Evolutionary conservation across 2,888 invertebrate species (phyloP).

Genomic region (Agrotis segetum): DNA sequence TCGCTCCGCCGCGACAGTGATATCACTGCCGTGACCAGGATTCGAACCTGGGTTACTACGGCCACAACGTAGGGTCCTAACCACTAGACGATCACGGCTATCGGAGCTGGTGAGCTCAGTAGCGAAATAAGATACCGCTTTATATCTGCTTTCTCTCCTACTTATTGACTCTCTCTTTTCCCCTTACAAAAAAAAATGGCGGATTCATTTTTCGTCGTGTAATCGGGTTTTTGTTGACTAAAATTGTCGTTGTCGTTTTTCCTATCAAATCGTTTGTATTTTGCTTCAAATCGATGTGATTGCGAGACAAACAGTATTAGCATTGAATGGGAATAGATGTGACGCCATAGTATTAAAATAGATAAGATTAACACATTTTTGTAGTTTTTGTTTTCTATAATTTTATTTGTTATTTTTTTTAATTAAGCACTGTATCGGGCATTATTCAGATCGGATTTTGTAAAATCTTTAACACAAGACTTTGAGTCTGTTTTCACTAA

Average conservation of each 20-base stretch:
- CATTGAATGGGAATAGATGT: constrained; percentile 29
- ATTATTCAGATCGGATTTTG: too few species aligned
- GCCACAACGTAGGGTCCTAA: constrained; percentile 94
- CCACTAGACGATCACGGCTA: constrained; percentile 94
- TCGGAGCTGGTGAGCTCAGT: constrained; percentile 70
- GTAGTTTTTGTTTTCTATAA: not conserved
- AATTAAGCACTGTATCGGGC: too few species aligned
- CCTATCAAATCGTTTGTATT: constrained; percentile 32
- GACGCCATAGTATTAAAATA: constrained; percentile 25
- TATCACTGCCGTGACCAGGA: constrained; percentile 88
- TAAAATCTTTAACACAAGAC: too few species aligned
- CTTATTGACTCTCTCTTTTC: constrained; percentile 20
- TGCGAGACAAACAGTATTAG: constrained; percentile 17
- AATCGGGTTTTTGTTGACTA: constrained; percentile 33
- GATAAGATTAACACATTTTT: not conserved
- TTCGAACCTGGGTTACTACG: constrained; percentile 95
- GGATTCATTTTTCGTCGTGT: not conserved
- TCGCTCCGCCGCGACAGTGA: constrained; percentile 60
- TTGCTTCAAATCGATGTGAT: constrained; percentile 12
- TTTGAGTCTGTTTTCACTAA: too few species aligned
- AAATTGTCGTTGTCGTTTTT: constrained; percentile 35
- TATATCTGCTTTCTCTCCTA: constrained; percentile 18
- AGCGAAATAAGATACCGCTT: constrained; percentile 31
- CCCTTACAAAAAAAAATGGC: constrained; percentile 25
- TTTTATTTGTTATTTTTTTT: too few species aligned